Conservation (phyloP, 2,888 invertebrate species). For the Drosophila aldrichi region DNA sequence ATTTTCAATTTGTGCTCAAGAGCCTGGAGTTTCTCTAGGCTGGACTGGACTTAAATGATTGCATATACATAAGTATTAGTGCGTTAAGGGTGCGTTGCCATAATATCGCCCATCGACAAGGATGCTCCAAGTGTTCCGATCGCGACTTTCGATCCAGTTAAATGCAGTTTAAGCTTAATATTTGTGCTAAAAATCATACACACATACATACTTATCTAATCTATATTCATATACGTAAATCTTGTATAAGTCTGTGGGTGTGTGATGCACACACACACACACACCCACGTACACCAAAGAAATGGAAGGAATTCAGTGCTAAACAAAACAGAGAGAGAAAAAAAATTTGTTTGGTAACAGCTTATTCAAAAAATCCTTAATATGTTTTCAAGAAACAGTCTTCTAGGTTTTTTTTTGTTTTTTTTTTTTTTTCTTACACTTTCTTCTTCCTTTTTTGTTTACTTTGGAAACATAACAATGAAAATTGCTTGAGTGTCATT, state of each 20-base stretch:
- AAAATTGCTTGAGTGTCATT: slow-evolving; percentile 48
- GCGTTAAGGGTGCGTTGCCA: slow-evolving; percentile 35
- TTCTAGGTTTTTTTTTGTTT: slow-evolving; percentile 61
- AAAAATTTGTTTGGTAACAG: slow-evolving; percentile 26
- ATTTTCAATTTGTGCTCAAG: slow-evolving; percentile 41
- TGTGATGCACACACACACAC: no score
- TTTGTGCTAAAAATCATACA: slow-evolving; percentile 59
- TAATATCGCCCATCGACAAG: not conserved
- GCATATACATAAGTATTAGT: not conserved
- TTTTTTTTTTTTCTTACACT: slow-evolving; percentile 46
- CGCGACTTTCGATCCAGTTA: slow-evolving; percentile 39
- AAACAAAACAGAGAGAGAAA: not conserved
- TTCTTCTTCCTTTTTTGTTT: slow-evolving; percentile 48
- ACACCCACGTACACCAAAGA: not conserved
- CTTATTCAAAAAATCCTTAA: slow-evolving; percentile 34
- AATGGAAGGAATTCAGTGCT: slow-evolving; percentile 17
- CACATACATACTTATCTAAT: not conserved
- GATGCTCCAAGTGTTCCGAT: not conserved
- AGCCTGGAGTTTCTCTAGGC: slow-evolving; percentile 12
- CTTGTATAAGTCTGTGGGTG: slow-evolving; percentile 1
- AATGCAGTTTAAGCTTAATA: slow-evolving; percentile 68
- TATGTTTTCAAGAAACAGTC: slow-evolving; percentile 47
- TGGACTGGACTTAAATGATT: slow-evolving; percentile 23
- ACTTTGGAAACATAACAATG: slow-evolving; percentile 61
- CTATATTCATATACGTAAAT: not conserved